Base-by-base conservation (phyloP, 2,888 invertebrate genomes). In the Ametastegia equiseti region DNA sequence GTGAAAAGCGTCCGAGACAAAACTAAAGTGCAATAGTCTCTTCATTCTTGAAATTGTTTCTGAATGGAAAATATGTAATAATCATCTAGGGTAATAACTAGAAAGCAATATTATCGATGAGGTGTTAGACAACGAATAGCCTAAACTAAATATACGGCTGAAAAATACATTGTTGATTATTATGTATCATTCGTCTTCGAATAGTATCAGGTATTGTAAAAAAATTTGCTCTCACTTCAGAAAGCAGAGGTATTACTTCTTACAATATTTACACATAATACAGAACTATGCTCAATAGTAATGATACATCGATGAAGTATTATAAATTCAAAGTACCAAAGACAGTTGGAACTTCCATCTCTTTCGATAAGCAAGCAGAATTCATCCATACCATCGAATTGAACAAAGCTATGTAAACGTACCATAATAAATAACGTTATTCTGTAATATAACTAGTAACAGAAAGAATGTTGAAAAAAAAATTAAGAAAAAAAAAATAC, bases 201-300 rank as follows among this genome's bases (percentile, higher is more conserved):
- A 39, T 33, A 19, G 9, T 39, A n/a, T n/a, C n/a, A n/a, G n/a
- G n/a, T n/a, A 36, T 39, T 39, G 39, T 19, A 39, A 13, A 67
- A 19, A 67, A 67, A 39, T n/a, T 39, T 9, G 15, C 27, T 6
- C 30, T 30, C 6, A 30, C 3, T 60, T 13, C 6, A 60, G 15
- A 60, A 60, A 60, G 27, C 30, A 6, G 30, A 60, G 30, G 23
- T 47, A 27, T 15, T 71, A 30, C 47, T 15, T 5, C 4, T 23
- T 27, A 71, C 71, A 71, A 71, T 71, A 71, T 71, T 15, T 71
- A 71, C 71, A 71, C 42, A 71, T 30, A 45, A 71, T 45, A 71
- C 47, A 42, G 39, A 71, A 45, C 71, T 71, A 71, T 2, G 27
- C 15, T 71, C 15, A n/a, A 13, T 71, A 47, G 27, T 47, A 30